These are phyloP conservation scores for Sciaenops ocellatus DNA, from an alignment of 2,797 vertebrate genomes.

Conservation along the genomic window DNA sequence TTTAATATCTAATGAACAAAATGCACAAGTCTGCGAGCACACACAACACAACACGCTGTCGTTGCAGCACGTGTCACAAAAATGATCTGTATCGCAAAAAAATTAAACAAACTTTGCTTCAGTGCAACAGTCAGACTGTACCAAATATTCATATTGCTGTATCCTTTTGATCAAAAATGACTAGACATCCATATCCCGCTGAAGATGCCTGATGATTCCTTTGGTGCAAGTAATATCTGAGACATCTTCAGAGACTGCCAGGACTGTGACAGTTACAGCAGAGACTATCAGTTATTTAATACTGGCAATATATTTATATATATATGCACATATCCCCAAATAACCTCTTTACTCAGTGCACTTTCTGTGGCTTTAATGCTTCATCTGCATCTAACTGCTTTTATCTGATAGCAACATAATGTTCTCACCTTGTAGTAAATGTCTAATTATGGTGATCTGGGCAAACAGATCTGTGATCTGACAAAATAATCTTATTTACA, in stretches of 20 bases:
- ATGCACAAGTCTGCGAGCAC: slow-evolving; percentile 34
- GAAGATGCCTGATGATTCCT: slow-evolving; percentile 34
- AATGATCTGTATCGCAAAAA: slow-evolving; percentile 7
- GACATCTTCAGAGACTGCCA: slow-evolving; percentile 43
- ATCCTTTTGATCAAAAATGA: slow-evolving; percentile 49
- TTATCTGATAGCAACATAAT: slow-evolving; percentile 21
- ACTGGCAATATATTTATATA: slow-evolving; percentile 35
- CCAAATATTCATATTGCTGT: slow-evolving; percentile 20
- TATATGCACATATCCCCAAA: slow-evolving; percentile 31
- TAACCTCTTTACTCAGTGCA: slow-evolving; percentile 26
- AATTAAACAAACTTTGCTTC: slow-evolving; percentile 22
- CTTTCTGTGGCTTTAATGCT: slow-evolving; percentile 25
- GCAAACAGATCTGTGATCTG: neutral
- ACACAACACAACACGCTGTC: slow-evolving; percentile 3
- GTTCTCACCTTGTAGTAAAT: slow-evolving; percentile 22
- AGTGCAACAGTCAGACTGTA: slow-evolving; percentile 21
- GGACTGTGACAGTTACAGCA: slow-evolving; percentile 57
- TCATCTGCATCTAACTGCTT: slow-evolving; percentile 20
- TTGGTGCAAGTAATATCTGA: slow-evolving; percentile 33
- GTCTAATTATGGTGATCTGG: neutral
- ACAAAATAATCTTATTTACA: neutral
- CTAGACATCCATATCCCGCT: slow-evolving; percentile 29
- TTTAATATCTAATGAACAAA: slow-evolving; percentile 57
- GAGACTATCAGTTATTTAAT: slow-evolving; percentile 49
- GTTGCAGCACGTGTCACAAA: slow-evolving; percentile 17